These are phyloP conservation scores for Parasteatoda lunata DNA, from an alignment of 2,888 invertebrate species.

Conservation along the genomic window DNA sequence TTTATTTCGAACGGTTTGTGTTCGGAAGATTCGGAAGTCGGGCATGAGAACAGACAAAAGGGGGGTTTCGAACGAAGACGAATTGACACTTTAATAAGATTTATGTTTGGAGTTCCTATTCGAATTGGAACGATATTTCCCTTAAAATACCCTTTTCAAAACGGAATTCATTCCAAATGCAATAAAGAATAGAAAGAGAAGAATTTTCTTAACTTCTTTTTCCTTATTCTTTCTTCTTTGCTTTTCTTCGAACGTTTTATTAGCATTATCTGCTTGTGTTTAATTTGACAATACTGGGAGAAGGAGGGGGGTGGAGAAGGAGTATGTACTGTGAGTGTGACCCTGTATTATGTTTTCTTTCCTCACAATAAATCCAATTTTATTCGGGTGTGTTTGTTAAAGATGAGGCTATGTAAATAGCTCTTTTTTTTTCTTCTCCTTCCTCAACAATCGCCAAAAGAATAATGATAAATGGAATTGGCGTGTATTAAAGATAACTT, in stretches of 20 bases:
- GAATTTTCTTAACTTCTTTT: constrained; percentile 32
- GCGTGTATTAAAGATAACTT: constrained; percentile 1
- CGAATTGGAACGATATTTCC: constrained; percentile 53
- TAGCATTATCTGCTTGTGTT: constrained; percentile 66
- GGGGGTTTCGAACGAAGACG: constrained; percentile 54
- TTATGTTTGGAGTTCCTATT: constrained; percentile 65
- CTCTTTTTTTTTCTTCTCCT: constrained; percentile 7
- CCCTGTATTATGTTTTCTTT: constrained; percentile 64
- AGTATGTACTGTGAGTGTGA: constrained; percentile 18
- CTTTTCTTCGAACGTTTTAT: constrained; percentile 40
- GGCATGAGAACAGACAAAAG: constrained; percentile 58
- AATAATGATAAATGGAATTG: constrained; percentile 58
- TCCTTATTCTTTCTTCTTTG: neutral
- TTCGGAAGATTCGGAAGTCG: constrained; percentile 35
- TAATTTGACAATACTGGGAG: constrained; percentile 65
- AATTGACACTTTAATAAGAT: constrained; percentile 68
- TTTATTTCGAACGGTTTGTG: constrained; percentile 58
- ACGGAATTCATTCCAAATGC: constrained; percentile 55
- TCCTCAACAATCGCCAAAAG: constrained; percentile 23
- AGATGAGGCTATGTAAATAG: constrained; percentile 64
- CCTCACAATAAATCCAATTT: constrained; percentile 65
- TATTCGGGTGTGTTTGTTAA: constrained; percentile 58
- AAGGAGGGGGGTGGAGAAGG: constrained; percentile 24
- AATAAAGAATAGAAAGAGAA: constrained; percentile 18
- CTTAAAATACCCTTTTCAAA: constrained; percentile 53